A percentile compares a stretch with the other conserved stretches of the same genome.
phyloP scores from a whole-genome alignment of 2,113 vertebrate species.

The Cynocephalus volans region DNA sequence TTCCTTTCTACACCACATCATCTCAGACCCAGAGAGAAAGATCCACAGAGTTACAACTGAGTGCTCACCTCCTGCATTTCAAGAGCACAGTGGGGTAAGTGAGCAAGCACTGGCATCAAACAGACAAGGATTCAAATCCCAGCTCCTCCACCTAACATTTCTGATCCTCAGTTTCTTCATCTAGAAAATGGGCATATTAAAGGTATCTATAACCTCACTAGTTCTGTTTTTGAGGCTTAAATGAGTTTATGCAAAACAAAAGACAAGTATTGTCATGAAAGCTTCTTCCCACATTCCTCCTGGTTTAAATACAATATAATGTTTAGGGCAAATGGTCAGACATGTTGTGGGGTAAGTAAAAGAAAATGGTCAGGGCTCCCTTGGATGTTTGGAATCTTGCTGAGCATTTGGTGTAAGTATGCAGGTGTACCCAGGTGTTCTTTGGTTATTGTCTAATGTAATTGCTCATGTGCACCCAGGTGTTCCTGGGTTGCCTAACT shows the following conservation, averaged over 20 bases:
- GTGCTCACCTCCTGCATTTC: neutral
- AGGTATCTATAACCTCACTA: neutral
- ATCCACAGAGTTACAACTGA: neutral
- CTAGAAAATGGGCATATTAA: neutral
- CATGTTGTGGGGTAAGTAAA: neutral
- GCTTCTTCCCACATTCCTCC: neutral
- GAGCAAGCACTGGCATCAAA: neutral
- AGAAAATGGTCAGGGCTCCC: too few relatives aligned
- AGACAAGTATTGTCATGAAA: conserved; percentile 3
- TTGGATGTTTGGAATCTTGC: too few relatives aligned
- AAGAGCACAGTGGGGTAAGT: neutral
- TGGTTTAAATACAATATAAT: neutral
- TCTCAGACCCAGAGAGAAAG: neutral
- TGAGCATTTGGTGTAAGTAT: too few relatives aligned
- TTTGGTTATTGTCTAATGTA: too few relatives aligned
- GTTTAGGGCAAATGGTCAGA: neutral
- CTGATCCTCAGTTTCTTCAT: conserved; percentile 8
- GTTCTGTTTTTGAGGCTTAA: neutral
- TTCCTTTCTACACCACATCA: neutral
- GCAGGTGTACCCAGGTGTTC: too few relatives aligned
- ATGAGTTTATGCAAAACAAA: conserved; percentile 40
- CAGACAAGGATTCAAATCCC: neutral
- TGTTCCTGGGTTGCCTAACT: too few relatives aligned
- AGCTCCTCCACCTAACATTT: neutral
- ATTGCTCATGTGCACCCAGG: too few relatives aligned